Conservation (phyloP, 2,113 vertebrate genomes). For the Dasyurus viverrinus region DNA sequence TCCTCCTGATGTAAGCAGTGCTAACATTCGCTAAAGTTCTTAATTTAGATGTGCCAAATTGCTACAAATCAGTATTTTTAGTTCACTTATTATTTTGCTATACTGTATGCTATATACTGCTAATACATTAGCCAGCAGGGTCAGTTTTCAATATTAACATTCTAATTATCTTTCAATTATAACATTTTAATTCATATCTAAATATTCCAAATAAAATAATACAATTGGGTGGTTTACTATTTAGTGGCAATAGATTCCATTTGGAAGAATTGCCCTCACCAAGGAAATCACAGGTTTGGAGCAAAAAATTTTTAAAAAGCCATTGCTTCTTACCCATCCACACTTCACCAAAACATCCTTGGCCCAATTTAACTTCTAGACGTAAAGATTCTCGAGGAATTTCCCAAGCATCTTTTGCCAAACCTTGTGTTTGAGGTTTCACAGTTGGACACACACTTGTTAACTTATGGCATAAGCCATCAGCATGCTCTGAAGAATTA, state of each 20-base stretch:
- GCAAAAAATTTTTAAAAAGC: not conserved
- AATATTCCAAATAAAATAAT: not conserved
- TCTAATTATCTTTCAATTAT: constrained; percentile 20
- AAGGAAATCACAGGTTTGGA: not conserved
- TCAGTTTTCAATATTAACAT: not conserved
- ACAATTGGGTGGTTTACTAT: not conserved
- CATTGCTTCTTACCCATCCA: constrained; percentile 95
- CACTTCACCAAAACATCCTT: constrained; percentile 99
- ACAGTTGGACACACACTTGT: constrained; percentile 97
- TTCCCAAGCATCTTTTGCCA: constrained; percentile 99
- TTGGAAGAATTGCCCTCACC: not conserved
- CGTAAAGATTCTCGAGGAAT: constrained; percentile 96
- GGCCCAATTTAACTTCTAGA: constrained; percentile 96
- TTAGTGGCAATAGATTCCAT: not conserved
- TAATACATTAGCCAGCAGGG: not conserved
- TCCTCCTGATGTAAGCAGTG: not conserved
- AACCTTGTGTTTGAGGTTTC: constrained; percentile 98
- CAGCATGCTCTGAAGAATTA: constrained; percentile 91
- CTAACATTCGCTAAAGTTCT: not conserved
- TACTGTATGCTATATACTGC: not conserved
- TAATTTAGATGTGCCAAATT: not conserved
- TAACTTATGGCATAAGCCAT: constrained; percentile 97
- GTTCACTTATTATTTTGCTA: not conserved
- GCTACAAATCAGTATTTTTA: not conserved
- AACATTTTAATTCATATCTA: constrained; percentile 18